Evolutionary conservation across 1,140 invertebrate species (phyloP), one percentile per base, ranked within the genome.

Genomic region (Maconellicoccus hirsutus): DNA sequence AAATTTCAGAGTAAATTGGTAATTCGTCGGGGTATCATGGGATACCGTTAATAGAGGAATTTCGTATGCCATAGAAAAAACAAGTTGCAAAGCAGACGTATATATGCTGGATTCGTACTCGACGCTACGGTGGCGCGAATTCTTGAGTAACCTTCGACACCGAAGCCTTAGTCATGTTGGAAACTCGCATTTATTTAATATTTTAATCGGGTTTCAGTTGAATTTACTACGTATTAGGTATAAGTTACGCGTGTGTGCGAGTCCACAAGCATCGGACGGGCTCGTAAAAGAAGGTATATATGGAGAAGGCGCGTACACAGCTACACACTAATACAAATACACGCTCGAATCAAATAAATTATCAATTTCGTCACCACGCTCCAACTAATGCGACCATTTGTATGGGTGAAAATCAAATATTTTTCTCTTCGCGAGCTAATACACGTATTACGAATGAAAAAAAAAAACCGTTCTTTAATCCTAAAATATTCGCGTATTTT

Each of bases 131-230:
- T 33, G 29, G 10, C 42, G 42, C 42, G 42, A 52, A 52, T 52
- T 52, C 42, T 52, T 52, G 6, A 52, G 42, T 52, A 52, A 52
- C 42, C 42, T 52, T 52, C 42, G 42, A 16, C 42, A 19, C 16
- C 42, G 42, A 52, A 52, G 42, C 42, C 42, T 52, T 52, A 52
- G 42, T 52, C 42, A 52, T 52, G 42, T 52, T 52, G 42, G n/a
- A 52, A 52, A 52, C 42, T 52, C 42, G 42, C 42, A 19, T 33
- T 33, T 52, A 52, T 52, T 52, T 52, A 52, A 52, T 52, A 52
- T 52, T 52, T 52, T 52, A 52, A 52, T 52, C 42, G 42, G 42
- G 42, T 52, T 52, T 52, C 42, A 52, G n/a, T n/a, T n/a, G 42
- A 52, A 52, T 52, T 14, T 14, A 52, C 42, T 52, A 19, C 42